These are phyloP conservation scores for Brachyhypopomus gauderio DNA, from an alignment of 2,113 vertebrate genomes.

Conservation along the genomic window DNA sequence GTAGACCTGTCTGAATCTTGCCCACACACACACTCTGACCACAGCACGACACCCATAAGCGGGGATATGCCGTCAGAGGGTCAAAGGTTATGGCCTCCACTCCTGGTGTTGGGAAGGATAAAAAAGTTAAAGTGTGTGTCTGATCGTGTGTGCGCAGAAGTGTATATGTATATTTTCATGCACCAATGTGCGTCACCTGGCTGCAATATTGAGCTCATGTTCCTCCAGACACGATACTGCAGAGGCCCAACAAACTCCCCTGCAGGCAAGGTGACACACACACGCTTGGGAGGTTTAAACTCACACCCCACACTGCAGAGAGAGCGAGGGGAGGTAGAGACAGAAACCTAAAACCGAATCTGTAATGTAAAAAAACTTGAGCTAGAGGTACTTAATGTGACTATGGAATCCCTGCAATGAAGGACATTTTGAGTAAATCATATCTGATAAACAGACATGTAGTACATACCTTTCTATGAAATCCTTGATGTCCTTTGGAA, in stretches of 20 bases:
- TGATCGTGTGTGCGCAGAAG: too few species aligned
- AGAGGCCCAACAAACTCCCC: conserved; percentile 70
- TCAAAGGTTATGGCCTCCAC: conserved; percentile 71
- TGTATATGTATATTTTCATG: too few species aligned
- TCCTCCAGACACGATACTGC: conserved; percentile 72
- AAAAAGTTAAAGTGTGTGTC: too few species aligned
- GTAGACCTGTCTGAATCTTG: conserved; percentile 66
- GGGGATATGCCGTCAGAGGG: conserved; percentile 81
- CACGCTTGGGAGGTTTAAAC: conserved; percentile 7
- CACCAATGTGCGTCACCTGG: conserved; percentile 62
- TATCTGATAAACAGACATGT: background rate
- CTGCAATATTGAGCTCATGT: conserved; percentile 65
- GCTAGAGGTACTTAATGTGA: too few species aligned
- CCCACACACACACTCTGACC: conserved; percentile 76
- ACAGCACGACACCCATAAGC: conserved; percentile 76
- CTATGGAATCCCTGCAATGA: too few species aligned
- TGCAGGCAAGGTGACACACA: conserved; percentile 60
- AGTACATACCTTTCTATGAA: conserved; percentile 71
- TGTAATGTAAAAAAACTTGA: too few species aligned
- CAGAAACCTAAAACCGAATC: too few species aligned
- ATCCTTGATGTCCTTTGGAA: conserved; percentile 71
- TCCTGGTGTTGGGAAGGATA: too few species aligned
- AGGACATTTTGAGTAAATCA: too few species aligned
- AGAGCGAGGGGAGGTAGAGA: background rate
- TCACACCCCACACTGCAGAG: background rate